phyloP scores from a whole-genome alignment of 1,140 invertebrate genomes.

The Cotesia glomerata region DNA sequence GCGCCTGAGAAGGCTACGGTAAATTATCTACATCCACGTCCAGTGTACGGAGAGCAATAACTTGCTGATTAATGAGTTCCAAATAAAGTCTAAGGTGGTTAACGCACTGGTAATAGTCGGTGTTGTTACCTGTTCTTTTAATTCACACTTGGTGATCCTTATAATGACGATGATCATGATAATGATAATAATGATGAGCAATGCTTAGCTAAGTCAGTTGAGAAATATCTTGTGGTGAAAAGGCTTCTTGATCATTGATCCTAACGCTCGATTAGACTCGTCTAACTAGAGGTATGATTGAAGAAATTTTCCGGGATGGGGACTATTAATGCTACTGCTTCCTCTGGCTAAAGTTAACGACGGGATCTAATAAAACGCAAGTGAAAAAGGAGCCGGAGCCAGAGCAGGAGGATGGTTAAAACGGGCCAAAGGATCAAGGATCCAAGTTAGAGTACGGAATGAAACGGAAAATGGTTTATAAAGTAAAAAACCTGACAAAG shows the following conservation, averaged over 20 bases:
- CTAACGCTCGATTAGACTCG: conserved; percentile 12
- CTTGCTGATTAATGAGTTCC: no score
- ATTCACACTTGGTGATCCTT: no score
- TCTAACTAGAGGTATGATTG: neutral
- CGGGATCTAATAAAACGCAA: conserved; percentile 45
- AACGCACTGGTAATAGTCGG: no score
- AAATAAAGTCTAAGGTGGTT: no score
- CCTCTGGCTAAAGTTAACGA: conserved; percentile 35
- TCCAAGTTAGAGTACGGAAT: conserved; percentile 26
- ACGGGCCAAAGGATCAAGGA: conserved; percentile 15
- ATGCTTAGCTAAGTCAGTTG: no score
- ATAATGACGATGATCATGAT: no score
- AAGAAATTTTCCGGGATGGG: neutral
- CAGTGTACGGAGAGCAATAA: no score
- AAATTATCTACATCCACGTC: neutral
- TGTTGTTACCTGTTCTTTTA: no score
- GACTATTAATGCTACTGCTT: neutral
- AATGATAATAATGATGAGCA: no score
- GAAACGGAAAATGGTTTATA: conserved; percentile 30
- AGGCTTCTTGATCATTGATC: neutral
- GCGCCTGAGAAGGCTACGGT: neutral
- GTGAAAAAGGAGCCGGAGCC: conserved; percentile 10
- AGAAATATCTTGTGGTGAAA: conserved; percentile 13
- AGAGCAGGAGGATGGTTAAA: conserved; percentile 26
- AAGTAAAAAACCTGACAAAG: neutral